Evolutionary conservation across 2,113 vertebrate species (phyloP).

Genomic region (Platysteira castanea): DNA sequence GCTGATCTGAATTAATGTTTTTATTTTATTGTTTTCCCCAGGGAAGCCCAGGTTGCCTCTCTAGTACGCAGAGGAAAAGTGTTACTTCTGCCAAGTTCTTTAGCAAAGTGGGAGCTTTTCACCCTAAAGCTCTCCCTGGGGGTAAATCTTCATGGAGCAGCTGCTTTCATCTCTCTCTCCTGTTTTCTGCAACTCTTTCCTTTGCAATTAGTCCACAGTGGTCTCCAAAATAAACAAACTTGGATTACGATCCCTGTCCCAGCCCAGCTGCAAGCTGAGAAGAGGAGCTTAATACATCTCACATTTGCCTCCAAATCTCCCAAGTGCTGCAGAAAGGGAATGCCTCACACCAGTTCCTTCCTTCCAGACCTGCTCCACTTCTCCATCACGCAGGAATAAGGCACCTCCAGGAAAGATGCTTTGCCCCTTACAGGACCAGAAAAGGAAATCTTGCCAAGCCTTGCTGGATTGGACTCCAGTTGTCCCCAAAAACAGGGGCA

Average conservation of each 20-base stretch:
- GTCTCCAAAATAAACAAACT: background rate
- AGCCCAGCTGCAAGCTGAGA: background rate
- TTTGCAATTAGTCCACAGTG: background rate
- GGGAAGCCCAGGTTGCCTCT: background rate
- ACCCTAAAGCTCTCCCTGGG: background rate
- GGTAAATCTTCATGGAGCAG: background rate
- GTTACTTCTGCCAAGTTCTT: background rate
- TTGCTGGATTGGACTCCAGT: background rate
- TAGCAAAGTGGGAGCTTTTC: background rate
- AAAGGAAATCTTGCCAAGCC: background rate
- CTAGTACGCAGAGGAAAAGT: background rate
- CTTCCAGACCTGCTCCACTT: background rate
- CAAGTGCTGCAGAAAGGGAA: background rate
- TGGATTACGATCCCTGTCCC: background rate
- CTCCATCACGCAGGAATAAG: background rate
- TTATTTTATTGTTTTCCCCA: background rate
- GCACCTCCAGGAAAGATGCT: background rate
- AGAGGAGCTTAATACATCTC: background rate
- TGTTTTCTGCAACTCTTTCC: background rate
- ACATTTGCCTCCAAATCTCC: background rate
- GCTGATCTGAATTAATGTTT: background rate
- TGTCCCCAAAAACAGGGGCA: accelerated
- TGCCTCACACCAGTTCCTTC: background rate
- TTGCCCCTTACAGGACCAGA: background rate
- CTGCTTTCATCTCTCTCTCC: background rate